phyloP scores from a whole-genome alignment of 1,140 invertebrate genomes.

The Nylanderia fulva region DNA sequence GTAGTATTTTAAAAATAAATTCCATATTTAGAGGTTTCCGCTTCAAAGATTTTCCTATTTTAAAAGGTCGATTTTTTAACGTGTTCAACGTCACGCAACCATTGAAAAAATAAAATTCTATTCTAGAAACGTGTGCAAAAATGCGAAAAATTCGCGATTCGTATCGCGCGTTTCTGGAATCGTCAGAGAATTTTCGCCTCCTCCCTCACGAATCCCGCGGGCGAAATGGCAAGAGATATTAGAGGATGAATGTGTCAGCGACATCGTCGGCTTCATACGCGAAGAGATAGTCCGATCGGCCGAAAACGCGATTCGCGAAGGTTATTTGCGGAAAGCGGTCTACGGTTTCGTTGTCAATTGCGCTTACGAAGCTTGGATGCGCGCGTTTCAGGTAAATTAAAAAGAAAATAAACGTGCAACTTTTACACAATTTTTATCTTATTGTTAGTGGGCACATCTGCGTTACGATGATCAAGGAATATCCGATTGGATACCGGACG shows the following conservation, averaged over 20 bases:
- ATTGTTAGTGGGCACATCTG: conserved; percentile 10
- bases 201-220: conserved; percentile 50
- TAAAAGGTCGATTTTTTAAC: background rate
- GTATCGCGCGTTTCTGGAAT: background rate
- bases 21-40: background rate
- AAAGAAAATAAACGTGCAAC: background rate
- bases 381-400: conserved; percentile 18
- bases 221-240: conserved; percentile 66
- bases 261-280: conserved; percentile 58
- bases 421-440: too few relatives aligned
- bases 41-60: background rate
- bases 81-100: background rate
- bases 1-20: conserved; percentile 10
- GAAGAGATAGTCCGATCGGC: conserved; percentile 64
- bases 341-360: conserved; percentile 61
- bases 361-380: conserved; percentile 46
- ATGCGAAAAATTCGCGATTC: background rate
- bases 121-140: background rate
- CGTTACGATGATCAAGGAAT: conserved; percentile 1
- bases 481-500: background rate
- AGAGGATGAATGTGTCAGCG: conserved; percentile 40
- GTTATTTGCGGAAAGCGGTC: conserved; percentile 23
- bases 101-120: background rate
- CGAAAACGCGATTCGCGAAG: conserved; percentile 16
- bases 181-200: background rate